Base-by-base conservation (phyloP, 1,140 invertebrate genomes). In the Drosophila parabipectinata region DNA sequence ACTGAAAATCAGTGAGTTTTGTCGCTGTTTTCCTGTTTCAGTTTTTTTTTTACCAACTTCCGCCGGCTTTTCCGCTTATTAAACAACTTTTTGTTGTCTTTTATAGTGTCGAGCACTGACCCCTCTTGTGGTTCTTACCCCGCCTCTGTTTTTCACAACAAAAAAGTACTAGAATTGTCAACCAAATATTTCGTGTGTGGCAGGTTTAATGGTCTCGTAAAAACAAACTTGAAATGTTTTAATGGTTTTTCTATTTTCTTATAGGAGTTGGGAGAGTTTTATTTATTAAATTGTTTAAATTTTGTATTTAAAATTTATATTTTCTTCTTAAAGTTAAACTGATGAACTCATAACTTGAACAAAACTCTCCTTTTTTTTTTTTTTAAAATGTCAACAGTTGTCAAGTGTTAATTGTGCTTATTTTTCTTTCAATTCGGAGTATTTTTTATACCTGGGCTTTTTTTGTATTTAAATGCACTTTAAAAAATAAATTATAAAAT, bases 41-140 rank as follows among this genome's bases (percentile, higher is more conserved):
- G 6, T 41, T 8, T 8, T 45, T 45, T 45, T 45, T 45, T 45
- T 28, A 28, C 32, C 54, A 61, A 82, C 74, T 82, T 82, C 79
- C 79, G 79, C 45, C 62, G 59, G 60, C 79, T 82, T 82, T 82
- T 75, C 75, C 79, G 79, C 80, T 72, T 62, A 79, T 71, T 79
- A 83, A 82, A 78, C 59, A 66, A 26, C 78, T 83, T 32, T 51
- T 57, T 41, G 14, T 15, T 45, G 14, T 18, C 18, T 3, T 18
- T 14, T 15, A 8, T 45, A 18, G 18, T 5, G 41, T 44, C 47
- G 30, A 75, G 55, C 41, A 63, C 54, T 53, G 47, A 77, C 44
- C 37, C 24, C 34, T 37, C 34, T 10, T 10, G 34, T 2, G 6
- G 26, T 28, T 28, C 34, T 10, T n/a, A 37, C 10, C 34, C 34